Conservation (phyloP, 2,797 vertebrate species). For the Orientallactaga sibirica region DNA sequence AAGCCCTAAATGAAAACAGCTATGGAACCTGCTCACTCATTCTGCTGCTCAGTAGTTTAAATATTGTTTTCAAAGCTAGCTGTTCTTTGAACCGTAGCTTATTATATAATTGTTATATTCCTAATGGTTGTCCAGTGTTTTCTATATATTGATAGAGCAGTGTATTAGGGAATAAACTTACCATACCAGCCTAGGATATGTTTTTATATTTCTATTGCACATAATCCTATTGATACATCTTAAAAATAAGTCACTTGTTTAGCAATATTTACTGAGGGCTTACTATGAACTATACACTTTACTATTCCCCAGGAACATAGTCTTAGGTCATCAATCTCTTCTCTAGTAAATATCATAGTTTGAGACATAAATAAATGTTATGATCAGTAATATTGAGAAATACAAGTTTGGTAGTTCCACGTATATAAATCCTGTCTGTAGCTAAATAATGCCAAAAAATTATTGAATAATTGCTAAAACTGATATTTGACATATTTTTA, state of each 20-base stretch:
- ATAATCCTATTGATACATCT: background rate
- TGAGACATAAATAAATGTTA: background rate
- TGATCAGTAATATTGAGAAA: conserved; percentile 35
- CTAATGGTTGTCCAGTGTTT: background rate
- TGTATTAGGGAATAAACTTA: background rate
- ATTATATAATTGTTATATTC: background rate
- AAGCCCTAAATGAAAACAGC: background rate
- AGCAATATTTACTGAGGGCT: background rate
- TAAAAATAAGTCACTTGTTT: background rate
- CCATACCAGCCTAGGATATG: background rate
- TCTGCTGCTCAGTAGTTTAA: background rate
- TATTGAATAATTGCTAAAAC: conserved; percentile 25
- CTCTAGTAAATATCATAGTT: background rate
- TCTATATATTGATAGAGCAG: background rate
- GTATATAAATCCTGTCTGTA: conserved; percentile 1
- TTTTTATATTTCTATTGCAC: background rate
- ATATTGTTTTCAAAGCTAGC: background rate
- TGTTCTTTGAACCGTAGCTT: background rate
- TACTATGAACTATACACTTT: background rate
- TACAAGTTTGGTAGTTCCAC: background rate
- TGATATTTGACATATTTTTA: background rate
- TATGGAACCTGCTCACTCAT: background rate
- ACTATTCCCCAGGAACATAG: background rate
- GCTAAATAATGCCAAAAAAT: background rate
- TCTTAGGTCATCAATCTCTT: background rate